phyloP scores from a whole-genome alignment of 2,113 vertebrate genomes.

The Dicaeum eximium region DNA sequence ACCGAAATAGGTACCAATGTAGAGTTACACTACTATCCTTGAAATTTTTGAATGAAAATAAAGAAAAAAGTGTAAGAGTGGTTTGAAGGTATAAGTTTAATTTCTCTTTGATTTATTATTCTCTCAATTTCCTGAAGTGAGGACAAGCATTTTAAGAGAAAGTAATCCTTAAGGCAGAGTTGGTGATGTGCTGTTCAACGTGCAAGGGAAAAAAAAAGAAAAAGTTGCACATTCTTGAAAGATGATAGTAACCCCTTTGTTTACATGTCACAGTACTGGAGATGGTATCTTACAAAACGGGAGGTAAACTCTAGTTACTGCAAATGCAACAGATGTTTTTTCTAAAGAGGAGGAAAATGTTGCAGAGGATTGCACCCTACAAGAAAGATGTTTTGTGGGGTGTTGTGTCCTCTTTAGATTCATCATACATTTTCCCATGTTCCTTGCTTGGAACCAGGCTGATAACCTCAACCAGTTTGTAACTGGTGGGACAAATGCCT shows the following conservation, averaged over 20 bases:
- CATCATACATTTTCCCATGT: rapidly evolving
- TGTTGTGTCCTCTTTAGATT: neutral
- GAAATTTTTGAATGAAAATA: neutral
- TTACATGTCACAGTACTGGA: neutral
- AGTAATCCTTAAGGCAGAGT: neutral
- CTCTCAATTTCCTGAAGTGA: neutral
- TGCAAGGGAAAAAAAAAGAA: neutral
- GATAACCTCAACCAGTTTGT: neutral
- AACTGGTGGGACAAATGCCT: neutral
- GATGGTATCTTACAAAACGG: neutral
- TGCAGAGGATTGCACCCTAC: neutral
- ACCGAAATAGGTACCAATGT: neutral
- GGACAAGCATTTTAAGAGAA: neutral
- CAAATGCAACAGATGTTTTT: neutral
- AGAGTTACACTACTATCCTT: neutral
- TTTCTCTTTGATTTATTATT: neutral
- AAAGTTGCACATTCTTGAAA: neutral
- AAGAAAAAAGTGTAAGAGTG: neutral
- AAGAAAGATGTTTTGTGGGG: neutral
- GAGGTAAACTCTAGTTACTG: neutral
- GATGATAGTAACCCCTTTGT: neutral
- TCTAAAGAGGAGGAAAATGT: neutral
- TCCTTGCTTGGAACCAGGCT: neutral
- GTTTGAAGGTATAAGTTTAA: neutral
- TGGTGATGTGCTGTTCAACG: neutral